A percentile compares a stretch with the other conserved stretches of the same genome.
phyloP scores from a whole-genome alignment of 2,113 vertebrate species.

The Leptosomus discolor region DNA sequence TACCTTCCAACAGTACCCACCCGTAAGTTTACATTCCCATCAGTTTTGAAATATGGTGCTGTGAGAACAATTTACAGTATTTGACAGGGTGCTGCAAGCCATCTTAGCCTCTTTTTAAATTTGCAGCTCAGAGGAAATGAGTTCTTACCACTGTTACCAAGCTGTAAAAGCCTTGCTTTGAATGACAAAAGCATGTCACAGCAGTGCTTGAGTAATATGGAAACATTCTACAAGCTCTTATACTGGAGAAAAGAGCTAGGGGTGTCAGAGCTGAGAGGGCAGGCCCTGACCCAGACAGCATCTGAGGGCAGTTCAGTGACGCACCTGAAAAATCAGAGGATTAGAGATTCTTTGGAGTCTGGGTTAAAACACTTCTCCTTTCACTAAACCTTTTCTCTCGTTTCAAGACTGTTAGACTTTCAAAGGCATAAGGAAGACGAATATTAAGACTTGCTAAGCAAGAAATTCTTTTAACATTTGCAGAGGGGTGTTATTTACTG shows the following conservation, averaged over 20 bases:
- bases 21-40: neutral
- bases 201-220: neutral
- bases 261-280: neutral
- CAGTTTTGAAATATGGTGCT: neutral
- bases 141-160: neutral
- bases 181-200: neutral
- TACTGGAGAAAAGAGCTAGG: neutral
- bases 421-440: neutral
- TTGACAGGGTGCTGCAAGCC: conserved; percentile 21
- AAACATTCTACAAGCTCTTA: neutral
- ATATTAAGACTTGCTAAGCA: neutral
- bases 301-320: neutral
- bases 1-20: neutral
- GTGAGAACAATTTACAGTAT: neutral
- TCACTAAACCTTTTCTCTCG: neutral
- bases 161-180: neutral
- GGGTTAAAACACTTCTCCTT: neutral
- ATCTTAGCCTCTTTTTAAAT: neutral
- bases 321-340: neutral
- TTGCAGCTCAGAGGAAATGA: conserved; percentile 5
- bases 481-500: neutral
- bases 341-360: neutral
- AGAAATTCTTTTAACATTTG: neutral
- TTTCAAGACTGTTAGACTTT: neutral
- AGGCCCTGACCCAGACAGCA: neutral